Evolutionary conservation across 1,140 invertebrate genomes (phyloP).

Genomic region (Neomicropteryx cornuta): DNA sequence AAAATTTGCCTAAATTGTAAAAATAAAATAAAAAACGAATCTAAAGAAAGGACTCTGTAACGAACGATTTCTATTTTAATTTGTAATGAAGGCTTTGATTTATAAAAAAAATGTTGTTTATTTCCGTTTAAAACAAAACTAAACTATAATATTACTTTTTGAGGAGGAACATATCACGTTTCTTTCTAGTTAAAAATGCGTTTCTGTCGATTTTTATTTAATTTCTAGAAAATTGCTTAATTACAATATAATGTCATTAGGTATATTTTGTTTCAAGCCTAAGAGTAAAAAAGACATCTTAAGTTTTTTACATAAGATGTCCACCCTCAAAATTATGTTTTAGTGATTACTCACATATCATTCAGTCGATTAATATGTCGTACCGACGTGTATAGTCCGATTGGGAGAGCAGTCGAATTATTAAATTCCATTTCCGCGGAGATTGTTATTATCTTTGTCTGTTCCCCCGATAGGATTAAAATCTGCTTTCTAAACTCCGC

Average conservation of each 20-base stretch:
- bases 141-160: conserved; percentile 1
- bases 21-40: not conserved
- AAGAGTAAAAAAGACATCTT: not conserved
- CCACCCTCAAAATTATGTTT: too few relatives aligned
- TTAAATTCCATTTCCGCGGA: too few relatives aligned
- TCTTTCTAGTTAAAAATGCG: not conserved
- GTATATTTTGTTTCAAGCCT: not conserved
- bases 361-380: too few relatives aligned
- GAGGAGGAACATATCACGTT: not conserved
- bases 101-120: not conserved
- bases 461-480: too few relatives aligned
- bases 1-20: conserved; percentile 1
- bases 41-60: not conserved
- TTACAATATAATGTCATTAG: not conserved
- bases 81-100: not conserved
- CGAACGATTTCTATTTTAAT: not conserved
- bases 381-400: too few relatives aligned
- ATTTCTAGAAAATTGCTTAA: not conserved
- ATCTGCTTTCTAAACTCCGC: too few relatives aligned
- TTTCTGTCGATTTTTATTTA: conserved; percentile 1
- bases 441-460: too few relatives aligned
- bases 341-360: too few relatives aligned
- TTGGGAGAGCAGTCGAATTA: too few relatives aligned
- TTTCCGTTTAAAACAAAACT: not conserved
- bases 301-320: too few relatives aligned